phyloP scores from a whole-genome alignment of 2,113 vertebrate genomes.

The Tapirus terrestris region DNA sequence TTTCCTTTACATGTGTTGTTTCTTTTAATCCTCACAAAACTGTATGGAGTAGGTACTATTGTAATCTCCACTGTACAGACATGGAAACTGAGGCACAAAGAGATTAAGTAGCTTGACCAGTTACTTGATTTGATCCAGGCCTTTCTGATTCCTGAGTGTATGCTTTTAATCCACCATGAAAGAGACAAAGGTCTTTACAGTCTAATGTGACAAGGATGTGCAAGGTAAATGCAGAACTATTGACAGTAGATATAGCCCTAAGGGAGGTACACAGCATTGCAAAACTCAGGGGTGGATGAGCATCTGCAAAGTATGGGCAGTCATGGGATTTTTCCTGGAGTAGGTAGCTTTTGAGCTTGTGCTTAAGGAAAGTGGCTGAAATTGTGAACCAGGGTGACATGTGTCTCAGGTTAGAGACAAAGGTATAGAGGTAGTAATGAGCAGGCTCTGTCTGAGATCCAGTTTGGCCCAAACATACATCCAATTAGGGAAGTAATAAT shows the following conservation, averaged over 20 bases:
- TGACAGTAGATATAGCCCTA: neutral
- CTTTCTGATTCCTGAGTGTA: neutral
- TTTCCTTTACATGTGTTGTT: neutral
- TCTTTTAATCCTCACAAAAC: conserved; percentile 29
- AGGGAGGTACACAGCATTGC: neutral
- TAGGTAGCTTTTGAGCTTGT: neutral
- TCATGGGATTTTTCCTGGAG: neutral
- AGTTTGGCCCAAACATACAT: neutral
- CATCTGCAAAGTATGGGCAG: neutral
- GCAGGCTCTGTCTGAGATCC: neutral
- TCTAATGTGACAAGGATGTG: neutral
- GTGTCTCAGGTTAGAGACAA: neutral
- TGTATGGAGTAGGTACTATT: neutral
- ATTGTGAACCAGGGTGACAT: neutral
- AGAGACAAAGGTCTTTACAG: neutral
- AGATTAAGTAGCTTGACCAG: neutral
- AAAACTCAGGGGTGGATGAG: neutral
- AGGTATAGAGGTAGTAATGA: neutral
- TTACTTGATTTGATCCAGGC: neutral
- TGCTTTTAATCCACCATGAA: neutral
- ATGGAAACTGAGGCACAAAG: conserved; percentile 3
- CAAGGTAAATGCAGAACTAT: neutral
- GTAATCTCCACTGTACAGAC: neutral
- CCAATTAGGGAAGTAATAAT: neutral
- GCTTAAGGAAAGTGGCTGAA: neutral